A percentile compares a stretch with the other conserved stretches of the same genome.
phyloP scores from a whole-genome alignment of 2,797 vertebrate species.

The Monodelphis domestica region DNA sequence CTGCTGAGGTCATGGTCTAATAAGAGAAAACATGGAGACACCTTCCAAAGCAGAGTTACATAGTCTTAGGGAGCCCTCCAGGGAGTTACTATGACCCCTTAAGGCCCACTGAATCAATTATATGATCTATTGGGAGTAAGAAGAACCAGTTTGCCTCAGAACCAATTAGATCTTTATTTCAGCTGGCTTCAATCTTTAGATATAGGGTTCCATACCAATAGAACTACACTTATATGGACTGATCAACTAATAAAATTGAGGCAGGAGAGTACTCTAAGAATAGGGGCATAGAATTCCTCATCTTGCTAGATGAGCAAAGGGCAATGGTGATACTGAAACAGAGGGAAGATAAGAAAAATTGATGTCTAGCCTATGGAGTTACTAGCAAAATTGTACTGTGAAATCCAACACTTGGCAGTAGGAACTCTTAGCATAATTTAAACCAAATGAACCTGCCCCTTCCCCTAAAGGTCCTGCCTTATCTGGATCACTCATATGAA shows the following conservation, averaged over 20 bases:
- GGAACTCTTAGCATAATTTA: background rate
- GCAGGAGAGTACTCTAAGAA: background rate
- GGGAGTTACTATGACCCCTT: background rate
- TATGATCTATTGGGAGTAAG: background rate
- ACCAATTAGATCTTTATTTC: background rate
- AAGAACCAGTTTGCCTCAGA: background rate
- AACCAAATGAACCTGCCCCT: background rate
- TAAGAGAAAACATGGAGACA: background rate
- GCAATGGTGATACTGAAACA: background rate
- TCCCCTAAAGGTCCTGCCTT: background rate
- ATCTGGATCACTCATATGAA: background rate
- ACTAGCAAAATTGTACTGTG: background rate
- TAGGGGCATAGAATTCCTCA: background rate
- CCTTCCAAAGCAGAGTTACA: background rate
- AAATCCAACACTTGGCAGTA: background rate
- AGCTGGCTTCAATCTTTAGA: background rate
- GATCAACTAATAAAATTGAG: background rate
- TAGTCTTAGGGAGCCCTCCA: background rate
- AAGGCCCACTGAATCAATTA: background rate
- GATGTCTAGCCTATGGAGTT: background rate
- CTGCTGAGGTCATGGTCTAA: background rate
- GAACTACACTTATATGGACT: background rate
- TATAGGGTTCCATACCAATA: background rate
- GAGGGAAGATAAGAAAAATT: background rate
- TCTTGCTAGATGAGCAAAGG: background rate